Evolutionary conservation across 2,888 invertebrate genomes (phyloP), one percentile per base, ranked within the genome.

Genomic region (Oscheius onirici): DNA sequence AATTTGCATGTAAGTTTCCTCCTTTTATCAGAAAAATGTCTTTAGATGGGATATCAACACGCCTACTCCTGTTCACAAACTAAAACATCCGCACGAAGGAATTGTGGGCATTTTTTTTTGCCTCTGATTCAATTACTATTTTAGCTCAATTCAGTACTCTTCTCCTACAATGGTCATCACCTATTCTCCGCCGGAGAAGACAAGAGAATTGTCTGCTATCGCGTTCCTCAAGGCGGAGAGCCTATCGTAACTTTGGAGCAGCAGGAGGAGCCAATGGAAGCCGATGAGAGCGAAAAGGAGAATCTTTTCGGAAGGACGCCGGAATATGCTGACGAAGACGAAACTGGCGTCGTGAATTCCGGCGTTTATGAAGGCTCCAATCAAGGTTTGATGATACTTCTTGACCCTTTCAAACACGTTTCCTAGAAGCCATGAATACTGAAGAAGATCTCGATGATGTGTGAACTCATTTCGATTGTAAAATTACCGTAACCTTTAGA

Each of bases 121-220:
- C 28, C 20, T n/a, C 3, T 8, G 5, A 13, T 43, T 54, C n/a
- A n/a, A 40, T 22, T 61, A 8, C 13, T 28, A 3, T 51, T 40
- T 28, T 17, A 63, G 63, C 26, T 63, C 17, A 63, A 46, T 20
- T 13, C 26, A 13, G 34, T 80, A 11, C 46, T 73, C 5, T 80
- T 80, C 61, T 74, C 79, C 5, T 76, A 75, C n/a, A 74, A 68
- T 17, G 75, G 81, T 11, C 73, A 76, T 22, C 74, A 75, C 68
- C 54, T 81, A 34, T 22, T 81, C 1, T 68, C 79, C 0, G 77
- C 67, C n/a, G 80, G 77, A 41, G 80, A 80, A 11, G 77, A 79
- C 22, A 66, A 60, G 40, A 26, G 70, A 26, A 26, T 78, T 13
- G 40, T 61, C 3, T 49, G 72, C 26, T 76, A 73, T 57, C 34